Conservation (phyloP, 1,140 invertebrate genomes). For the Pemphigus obesinymphae region DNA sequence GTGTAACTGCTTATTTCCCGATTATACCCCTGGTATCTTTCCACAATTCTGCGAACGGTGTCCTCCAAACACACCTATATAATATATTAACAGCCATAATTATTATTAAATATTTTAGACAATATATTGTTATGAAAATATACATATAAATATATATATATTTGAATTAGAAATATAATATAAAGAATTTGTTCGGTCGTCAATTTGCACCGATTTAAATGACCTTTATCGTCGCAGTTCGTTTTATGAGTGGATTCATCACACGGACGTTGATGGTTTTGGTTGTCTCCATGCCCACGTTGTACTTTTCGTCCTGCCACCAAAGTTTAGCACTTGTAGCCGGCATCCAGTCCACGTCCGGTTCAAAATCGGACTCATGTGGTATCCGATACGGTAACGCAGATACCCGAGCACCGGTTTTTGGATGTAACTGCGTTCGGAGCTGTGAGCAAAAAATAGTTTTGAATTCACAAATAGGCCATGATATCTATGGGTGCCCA, state of each 20-base stretch:
- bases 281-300: not conserved
- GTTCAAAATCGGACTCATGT: not conserved
- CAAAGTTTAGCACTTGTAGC: not conserved
- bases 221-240: not conserved
- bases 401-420: not conserved
- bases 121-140: not conserved
- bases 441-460: not conserved
- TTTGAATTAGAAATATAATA: not conserved
- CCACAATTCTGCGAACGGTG: not conserved
- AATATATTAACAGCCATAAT: not conserved
- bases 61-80: not conserved
- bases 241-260: not conserved
- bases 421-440: not conserved
- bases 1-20: not conserved
- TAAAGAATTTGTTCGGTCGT: not conserved
- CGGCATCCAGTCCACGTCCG: not conserved
- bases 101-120: not conserved
- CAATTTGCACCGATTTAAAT: not conserved
- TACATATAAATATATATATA: too few relatives aligned
- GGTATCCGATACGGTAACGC: not conserved
- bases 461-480: too few relatives aligned
- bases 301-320: slow-evolving; percentile 26
- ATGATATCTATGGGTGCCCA: too few relatives aligned
- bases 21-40: not conserved
- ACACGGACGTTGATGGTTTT: not conserved